phyloP scores from a whole-genome alignment of 23 tunicate species.

The Halocynthia roretzi region DNA sequence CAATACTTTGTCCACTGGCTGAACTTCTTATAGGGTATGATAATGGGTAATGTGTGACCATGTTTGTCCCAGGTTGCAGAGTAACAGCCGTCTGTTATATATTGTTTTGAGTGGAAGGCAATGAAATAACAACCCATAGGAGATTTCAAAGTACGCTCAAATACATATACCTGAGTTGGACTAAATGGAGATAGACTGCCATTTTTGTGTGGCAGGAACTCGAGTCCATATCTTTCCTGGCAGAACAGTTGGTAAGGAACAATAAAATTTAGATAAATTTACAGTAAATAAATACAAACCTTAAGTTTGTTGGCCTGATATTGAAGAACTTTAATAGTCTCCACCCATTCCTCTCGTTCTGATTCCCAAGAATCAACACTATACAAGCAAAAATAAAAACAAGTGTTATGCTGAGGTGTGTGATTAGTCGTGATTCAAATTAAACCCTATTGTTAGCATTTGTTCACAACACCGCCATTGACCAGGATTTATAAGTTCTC shows the following conservation, averaged over 20 bases:
- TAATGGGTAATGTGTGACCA: neutral
- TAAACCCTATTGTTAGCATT: too few relatives aligned
- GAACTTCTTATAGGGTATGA: conserved; percentile 12
- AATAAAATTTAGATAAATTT: neutral
- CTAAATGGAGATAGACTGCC: conserved; percentile 7
- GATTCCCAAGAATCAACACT: conserved; percentile 81
- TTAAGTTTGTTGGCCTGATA: conserved; percentile 51
- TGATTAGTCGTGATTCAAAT: too few relatives aligned
- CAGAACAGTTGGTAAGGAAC: neutral
- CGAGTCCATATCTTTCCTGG: conserved; percentile 1
- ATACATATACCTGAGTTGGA: neutral
- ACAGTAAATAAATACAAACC: conserved; percentile 12
- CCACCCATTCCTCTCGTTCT: conserved; percentile 50
- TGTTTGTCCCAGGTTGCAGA: conserved; percentile 39
- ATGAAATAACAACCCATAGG: neutral
- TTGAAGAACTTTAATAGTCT: conserved; percentile 59
- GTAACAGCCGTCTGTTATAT: conserved; percentile 41
- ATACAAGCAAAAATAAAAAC: neutral
- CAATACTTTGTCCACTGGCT: neutral
- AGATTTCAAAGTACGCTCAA: neutral
- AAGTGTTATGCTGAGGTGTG: too few relatives aligned
- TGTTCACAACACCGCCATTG: too few relatives aligned
- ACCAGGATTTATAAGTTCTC: too few relatives aligned
- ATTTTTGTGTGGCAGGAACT: neutral
- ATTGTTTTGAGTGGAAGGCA: neutral